Evolutionary conservation across 1,140 invertebrate genomes (phyloP).

Genomic region (Ectropis grisescens): DNA sequence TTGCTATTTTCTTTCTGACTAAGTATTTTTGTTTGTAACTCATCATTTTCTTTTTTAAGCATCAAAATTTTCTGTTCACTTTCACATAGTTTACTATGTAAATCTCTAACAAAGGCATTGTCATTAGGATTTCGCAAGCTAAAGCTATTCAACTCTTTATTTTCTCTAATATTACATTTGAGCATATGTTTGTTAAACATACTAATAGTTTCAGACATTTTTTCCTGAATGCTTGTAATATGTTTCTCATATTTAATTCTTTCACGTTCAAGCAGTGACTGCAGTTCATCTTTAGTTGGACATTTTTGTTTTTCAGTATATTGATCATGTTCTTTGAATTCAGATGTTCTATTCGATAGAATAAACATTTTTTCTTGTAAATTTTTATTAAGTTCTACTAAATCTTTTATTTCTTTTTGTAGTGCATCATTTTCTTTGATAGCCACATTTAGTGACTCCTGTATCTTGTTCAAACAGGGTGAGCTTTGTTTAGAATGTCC

Average conservation of each 20-base stretch:
- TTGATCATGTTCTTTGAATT: conserved; percentile 13
- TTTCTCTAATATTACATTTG: conserved; percentile 25
- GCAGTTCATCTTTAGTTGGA: conserved; percentile 49
- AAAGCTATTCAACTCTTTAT: conserved; percentile 18
- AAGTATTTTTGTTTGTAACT: conserved; percentile 28
- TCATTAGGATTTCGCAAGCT: conserved; percentile 17
- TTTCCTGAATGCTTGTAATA: conserved; percentile 48
- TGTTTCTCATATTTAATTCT: conserved; percentile 60
- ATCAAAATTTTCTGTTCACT: conserved; percentile 58
- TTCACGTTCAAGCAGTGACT: conserved; percentile 52
- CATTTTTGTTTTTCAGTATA: conserved; percentile 25
- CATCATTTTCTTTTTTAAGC: conserved; percentile 63
- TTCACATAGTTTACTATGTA: conserved; percentile 53
- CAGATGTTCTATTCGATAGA: conserved; percentile 27
- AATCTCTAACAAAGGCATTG: conserved; percentile 39
- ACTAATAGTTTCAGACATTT: conserved; percentile 48
- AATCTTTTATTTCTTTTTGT: conserved; percentile 46
- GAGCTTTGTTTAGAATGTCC: conserved; percentile 18
- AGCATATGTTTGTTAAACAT: conserved; percentile 38
- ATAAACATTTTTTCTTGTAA: conserved; percentile 54
- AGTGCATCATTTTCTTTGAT: conserved; percentile 45
- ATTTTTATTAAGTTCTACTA: conserved; percentile 48
- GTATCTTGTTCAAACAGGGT: conserved; percentile 18
- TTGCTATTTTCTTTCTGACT: conserved; percentile 29
- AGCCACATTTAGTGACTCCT: conserved; percentile 27